Evolutionary conservation across 2,888 invertebrate genomes (phyloP).

Genomic region (Drosophila subsilvestris): DNA sequence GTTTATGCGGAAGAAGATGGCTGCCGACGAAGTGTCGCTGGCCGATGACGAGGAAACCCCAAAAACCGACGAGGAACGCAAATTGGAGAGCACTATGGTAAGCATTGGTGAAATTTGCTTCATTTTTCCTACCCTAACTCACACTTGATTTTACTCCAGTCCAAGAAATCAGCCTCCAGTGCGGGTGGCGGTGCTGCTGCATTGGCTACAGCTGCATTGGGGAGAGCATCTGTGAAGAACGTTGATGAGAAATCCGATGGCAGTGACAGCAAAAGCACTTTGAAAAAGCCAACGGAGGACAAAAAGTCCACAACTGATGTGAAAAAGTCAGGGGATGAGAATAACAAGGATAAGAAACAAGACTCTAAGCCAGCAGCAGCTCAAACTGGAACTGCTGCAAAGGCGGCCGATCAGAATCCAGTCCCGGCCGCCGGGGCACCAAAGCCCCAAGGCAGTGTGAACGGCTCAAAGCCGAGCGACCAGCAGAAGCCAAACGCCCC

Average conservation of each 20-base stretch:
- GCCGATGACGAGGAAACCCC: conserved; percentile 42
- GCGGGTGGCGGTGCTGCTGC: conserved; percentile 18
- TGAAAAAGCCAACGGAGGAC: conserved; percentile 18
- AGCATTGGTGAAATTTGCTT: background rate
- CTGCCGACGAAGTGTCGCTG: conserved; percentile 84
- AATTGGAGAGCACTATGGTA: conserved; percentile 54
- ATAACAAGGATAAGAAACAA: conserved; percentile 37
- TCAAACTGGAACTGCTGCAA: conserved; percentile 34
- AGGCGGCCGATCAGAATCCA: conserved; percentile 62
- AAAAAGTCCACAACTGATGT: conserved; percentile 40
- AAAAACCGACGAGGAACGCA: conserved; percentile 46
- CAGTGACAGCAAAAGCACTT: conserved; percentile 9
- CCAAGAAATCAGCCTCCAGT: conserved; percentile 39
- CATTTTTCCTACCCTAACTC: too few species aligned
- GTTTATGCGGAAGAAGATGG: conserved; percentile 91
- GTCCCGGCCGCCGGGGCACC: conserved; percentile 35
- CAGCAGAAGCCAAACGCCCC: conserved; percentile 70
- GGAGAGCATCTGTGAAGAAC: conserved; percentile 63
- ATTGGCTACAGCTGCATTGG: conserved; percentile 57
- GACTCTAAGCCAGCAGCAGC: conserved; percentile 29
- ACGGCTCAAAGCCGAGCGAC: conserved; percentile 55
- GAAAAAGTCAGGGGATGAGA: conserved; percentile 51
- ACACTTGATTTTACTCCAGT: conserved; percentile 31
- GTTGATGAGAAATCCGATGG: conserved; percentile 49
- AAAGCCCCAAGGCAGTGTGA: conserved; percentile 37